phyloP scores from a whole-genome alignment of 2,113 vertebrate genomes.

The Chauna torquata region DNA sequence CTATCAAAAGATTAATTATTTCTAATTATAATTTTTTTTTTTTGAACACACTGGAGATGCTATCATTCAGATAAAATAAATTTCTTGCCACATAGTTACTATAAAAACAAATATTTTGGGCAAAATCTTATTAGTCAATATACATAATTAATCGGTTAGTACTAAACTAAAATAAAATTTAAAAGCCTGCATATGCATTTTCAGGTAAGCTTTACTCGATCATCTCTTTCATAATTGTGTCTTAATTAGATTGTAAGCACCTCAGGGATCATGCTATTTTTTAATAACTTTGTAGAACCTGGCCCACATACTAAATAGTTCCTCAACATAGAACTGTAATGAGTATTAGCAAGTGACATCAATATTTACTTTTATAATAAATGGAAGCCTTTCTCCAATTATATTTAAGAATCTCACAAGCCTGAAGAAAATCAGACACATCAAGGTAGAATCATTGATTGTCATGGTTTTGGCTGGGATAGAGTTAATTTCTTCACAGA shows the following conservation, averaged over 20 bases:
- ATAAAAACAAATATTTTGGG: background rate
- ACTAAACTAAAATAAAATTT: background rate
- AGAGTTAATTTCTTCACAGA: too few relatives aligned
- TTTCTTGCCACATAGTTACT: background rate
- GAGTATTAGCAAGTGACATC: background rate
- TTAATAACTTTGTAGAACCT: background rate
- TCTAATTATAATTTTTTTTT: background rate
- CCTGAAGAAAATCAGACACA: background rate
- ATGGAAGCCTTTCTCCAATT: background rate
- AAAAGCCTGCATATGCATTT: background rate
- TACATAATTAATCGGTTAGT: background rate
- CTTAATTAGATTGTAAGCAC: slow-evolving; percentile 1
- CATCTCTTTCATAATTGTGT: background rate
- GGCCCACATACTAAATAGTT: background rate
- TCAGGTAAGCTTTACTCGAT: background rate
- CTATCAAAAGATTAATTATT: background rate
- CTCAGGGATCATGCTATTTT: background rate
- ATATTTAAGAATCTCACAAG: background rate
- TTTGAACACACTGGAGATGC: background rate
- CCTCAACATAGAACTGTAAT: background rate
- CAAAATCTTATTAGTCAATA: background rate
- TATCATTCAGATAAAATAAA: background rate
- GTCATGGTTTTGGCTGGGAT: too few relatives aligned
- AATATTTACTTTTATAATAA: background rate
- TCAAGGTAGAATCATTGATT: background rate